Conservation (phyloP, 2,113 vertebrate genomes). For the Hippocampus barbouri region DNA sequence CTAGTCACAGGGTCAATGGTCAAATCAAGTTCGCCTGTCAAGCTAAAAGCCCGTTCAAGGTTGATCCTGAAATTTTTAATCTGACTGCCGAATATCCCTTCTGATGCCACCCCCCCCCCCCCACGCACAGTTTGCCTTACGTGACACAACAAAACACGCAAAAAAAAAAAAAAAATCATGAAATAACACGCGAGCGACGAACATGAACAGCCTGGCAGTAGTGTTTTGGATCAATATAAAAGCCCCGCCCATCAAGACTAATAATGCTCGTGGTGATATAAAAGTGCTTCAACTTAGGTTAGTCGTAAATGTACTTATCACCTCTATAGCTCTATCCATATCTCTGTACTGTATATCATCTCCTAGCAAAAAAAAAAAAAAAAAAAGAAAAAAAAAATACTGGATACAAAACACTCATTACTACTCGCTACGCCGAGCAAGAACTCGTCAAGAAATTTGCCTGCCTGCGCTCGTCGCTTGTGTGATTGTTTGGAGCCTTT, state of each 20-base stretch:
- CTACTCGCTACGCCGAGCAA: conserved; percentile 61
- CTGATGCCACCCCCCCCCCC: too few species aligned
- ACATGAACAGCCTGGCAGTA: not conserved
- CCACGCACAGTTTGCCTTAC: too few species aligned
- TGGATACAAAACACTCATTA: conserved; percentile 71
- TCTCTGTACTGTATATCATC: conserved; percentile 70
- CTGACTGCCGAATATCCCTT: too few species aligned
- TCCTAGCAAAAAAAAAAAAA: conserved; percentile 37
- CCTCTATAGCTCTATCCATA: conserved; percentile 73
- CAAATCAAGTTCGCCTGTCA: too few species aligned
- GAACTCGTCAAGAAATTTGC: conserved; percentile 53
- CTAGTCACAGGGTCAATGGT: too few species aligned
- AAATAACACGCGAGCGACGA: not conserved
- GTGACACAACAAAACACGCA: too few species aligned
- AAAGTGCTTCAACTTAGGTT: conserved; percentile 78
- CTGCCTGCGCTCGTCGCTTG: conserved; percentile 46
- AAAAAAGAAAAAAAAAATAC: conserved; percentile 45
- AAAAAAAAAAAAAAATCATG: not conserved
- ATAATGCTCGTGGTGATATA: conserved; percentile 62
- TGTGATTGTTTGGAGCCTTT: conserved; percentile 55
- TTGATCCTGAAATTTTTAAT: too few species aligned
- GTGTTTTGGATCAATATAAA: not conserved
- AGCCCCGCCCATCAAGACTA: conserved; percentile 50
- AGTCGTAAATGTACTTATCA: conserved; percentile 63
- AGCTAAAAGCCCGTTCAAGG: too few species aligned